Evolutionary conservation across 2,797 vertebrate genomes (phyloP), one percentile per base, ranked within the genome.

Genomic region (Pangasius macronema): DNA sequence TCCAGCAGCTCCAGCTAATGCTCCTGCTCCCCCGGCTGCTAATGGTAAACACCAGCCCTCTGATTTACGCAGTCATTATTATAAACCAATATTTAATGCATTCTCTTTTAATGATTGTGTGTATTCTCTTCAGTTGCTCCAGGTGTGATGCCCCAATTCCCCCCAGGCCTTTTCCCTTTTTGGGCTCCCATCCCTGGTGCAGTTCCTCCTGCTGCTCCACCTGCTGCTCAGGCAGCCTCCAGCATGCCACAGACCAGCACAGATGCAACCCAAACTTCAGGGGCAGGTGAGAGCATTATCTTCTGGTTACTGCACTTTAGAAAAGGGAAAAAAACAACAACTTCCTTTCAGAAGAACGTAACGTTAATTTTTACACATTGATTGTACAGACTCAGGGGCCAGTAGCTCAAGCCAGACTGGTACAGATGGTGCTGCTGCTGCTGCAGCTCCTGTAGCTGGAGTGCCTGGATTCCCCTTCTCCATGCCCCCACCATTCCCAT

Each of bases 121-220:
- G 42, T 87, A 36, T 90, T 83, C 68, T 89, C 27, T 77, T 0
- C 93, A 98, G 98, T 97, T 67, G 96, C 96, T 55, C 97, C 96
- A 30, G 98, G 97, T 84, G 94, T 99, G 93, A 93, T 99, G 85
- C 98, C 98, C 7, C 98, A 97, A 4, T 99, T 99, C 63, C 98
- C 98, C 0, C 98, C 98, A 0, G 98, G 97, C 11, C 94, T 99
- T 92, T 98, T 99, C 88, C 98, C 98, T 0, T 96, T 99, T 82
- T 99, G 98, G 98, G 98, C 95, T 85, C 97, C 98, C 0, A 98
- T 99, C 84, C 98, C 97, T 1, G 97, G 96, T 0, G 97, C 97
- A 0, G 96, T 95, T 0, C 95, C 94, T 1, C 91, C 91, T 82
- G 95, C 90, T 0, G 90, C 83, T 11, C 70, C 81, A 39, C 90